Base-by-base conservation (phyloP, 2,888 invertebrate genomes). In the Morpho helenor region DNA sequence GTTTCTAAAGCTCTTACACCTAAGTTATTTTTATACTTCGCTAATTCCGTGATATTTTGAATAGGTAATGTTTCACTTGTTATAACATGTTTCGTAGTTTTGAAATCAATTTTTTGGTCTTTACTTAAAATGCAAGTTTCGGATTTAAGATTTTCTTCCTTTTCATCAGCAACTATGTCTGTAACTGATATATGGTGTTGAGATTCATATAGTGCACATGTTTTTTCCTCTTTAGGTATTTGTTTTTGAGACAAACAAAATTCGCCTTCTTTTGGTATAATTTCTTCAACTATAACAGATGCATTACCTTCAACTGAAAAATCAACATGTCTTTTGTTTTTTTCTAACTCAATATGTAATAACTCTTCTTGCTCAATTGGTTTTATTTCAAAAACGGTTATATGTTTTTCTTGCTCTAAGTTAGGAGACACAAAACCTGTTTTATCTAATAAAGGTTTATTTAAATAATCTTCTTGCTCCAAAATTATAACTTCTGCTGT, bases 331-430 rank as follows among this genome's bases (percentile, higher is more conserved):
- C 68, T 73, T n/a, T 61, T 61, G 41, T 61, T 50, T 43, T 65
- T 63, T 46, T 60, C 55, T 57, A 58, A 59, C 56, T 60, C 68
- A 43, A 57, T 57, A 31, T 74, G 66, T 10, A 78, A 62, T 3
- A 56, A 40, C 6, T 69, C 64, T 82, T 92, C 92, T 65, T 83
- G 87, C 63, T 93, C 93, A 42, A 76, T 84, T 52, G 80, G 71
- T 66, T 90, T 76, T 41, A 82, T 76, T 75, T 94, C 92, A 9
- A 82, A 87, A 8, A 94, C 76, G 59, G 91, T 85, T 45, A 94
- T 66, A 70, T 93, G 88, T 72, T 92, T 92, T 56, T 89, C 80
- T 41, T 87, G 60, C 68, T 72, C 74, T 59, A 67, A 57, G 62
- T 66, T 78, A 66, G 61, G 64, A 48, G 61, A 64, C 56, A 63